Percentiles rank a stretch among this genome's conserved stretches.
phyloP scores from a whole-genome alignment of 2,113 vertebrate genomes.

The Ailurus styani region DNA sequence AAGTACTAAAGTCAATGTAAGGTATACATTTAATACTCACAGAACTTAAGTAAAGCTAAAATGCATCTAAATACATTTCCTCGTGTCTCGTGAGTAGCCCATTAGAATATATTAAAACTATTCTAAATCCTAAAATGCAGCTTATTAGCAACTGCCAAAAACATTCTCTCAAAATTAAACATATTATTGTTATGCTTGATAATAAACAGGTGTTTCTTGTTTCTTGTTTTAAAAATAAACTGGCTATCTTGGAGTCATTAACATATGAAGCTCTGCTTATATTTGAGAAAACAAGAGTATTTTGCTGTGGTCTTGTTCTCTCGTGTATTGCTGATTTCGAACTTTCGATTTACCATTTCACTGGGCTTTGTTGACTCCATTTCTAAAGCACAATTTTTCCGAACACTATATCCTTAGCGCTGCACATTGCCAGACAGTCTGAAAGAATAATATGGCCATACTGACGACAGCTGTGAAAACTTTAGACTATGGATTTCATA shows the following conservation, averaged over 20 bases:
- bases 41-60: conserved; percentile 7
- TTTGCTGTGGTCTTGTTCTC: background rate
- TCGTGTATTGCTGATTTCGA: background rate
- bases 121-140: conserved; percentile 57
- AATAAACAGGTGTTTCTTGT: conserved; percentile 66
- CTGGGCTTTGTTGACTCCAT: background rate
- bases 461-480: conserved; percentile 58
- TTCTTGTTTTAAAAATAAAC: conserved; percentile 63
- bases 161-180: conserved; percentile 51
- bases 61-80: conserved; percentile 28
- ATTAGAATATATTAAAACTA: conserved; percentile 60
- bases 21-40: background rate
- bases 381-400: background rate
- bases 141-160: conserved; percentile 46
- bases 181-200: conserved; percentile 45
- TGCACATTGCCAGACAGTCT: background rate
- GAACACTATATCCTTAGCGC: background rate
- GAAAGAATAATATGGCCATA: background rate
- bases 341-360: background rate
- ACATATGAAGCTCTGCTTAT: background rate
- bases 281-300: conserved; percentile 2
- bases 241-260: conserved; percentile 24
- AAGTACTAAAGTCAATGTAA: conserved; percentile 9
- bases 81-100: conserved; percentile 20
- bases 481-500: background rate